Percentiles rank a stretch among this genome's conserved stretches.
phyloP scores from a whole-genome alignment of 2,888 invertebrate genomes.

The Drosophila birchii region DNA sequence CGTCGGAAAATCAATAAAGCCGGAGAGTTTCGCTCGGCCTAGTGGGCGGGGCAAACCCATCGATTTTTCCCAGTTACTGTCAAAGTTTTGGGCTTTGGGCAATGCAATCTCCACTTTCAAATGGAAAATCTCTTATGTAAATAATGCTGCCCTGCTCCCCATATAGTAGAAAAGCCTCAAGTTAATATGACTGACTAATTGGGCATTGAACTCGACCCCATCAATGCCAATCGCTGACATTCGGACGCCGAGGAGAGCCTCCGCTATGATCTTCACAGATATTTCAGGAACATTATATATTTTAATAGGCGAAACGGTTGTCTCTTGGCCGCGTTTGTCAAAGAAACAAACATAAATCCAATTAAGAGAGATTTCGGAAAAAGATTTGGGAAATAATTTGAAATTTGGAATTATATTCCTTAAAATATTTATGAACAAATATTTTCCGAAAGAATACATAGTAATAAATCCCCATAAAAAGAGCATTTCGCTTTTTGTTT shows the following conservation, averaged over 20 bases:
- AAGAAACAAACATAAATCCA: slow-evolving; percentile 11
- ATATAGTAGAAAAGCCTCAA: neutral
- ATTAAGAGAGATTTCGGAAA: slow-evolving; percentile 9
- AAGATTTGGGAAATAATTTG: neutral
- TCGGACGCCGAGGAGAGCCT: slow-evolving; percentile 52
- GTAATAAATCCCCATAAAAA: neutral
- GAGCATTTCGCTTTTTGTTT: neutral
- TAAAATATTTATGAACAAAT: too few species aligned
- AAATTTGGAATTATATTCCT: neutral
- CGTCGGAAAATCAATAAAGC: slow-evolving; percentile 29
- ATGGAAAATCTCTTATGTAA: slow-evolving; percentile 29
- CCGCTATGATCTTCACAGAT: slow-evolving; percentile 63
- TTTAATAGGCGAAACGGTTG: slow-evolving; percentile 15
- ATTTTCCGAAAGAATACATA: neutral
- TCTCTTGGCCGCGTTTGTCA: neutral
- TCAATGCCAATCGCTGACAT: slow-evolving; percentile 72
- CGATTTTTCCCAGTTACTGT: slow-evolving; percentile 51
- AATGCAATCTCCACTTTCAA: neutral
- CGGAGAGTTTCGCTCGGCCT: slow-evolving; percentile 33
- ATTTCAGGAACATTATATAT: slow-evolving; percentile 40
- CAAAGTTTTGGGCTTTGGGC: neutral
- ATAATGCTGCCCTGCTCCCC: neutral
- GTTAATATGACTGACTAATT: slow-evolving; percentile 47
- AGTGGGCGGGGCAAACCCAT: slow-evolving; percentile 23
- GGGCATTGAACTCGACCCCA: slow-evolving; percentile 77